phyloP scores from a whole-genome alignment of 2,888 invertebrate species.

The Parnassius orleans region DNA sequence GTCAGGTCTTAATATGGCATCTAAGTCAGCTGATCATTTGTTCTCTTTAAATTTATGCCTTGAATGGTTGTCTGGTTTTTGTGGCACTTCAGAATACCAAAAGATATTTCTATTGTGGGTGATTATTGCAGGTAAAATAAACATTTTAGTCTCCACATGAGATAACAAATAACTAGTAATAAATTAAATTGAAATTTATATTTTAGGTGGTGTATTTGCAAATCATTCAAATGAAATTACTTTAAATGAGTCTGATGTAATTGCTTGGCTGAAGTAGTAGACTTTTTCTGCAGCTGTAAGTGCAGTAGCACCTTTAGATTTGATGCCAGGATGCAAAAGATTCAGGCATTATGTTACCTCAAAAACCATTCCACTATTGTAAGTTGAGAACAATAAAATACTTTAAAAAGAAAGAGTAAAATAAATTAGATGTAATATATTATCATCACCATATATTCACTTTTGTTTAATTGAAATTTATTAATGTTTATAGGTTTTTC shows the following conservation, averaged over 20 bases:
- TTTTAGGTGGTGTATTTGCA: conserved; percentile 67
- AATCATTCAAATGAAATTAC: conserved; percentile 55
- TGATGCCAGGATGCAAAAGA: conserved; percentile 97
- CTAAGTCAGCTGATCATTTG: conserved; percentile 80
- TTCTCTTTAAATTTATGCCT: conserved; percentile 87
- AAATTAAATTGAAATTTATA: conserved; percentile 1
- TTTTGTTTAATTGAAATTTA: conserved; percentile 3
- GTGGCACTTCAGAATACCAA: conserved; percentile 83
- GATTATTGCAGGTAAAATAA: conserved; percentile 87
- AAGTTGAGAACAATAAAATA: conserved; percentile 34
- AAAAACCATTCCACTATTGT: conserved; percentile 95
- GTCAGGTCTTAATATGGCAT: conserved; percentile 88
- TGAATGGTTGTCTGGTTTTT: conserved; percentile 90
- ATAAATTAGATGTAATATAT: background rate
- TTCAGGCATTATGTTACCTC: conserved; percentile 93
- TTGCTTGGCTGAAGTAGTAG: conserved; percentile 59
- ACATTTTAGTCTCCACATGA: conserved; percentile 1
- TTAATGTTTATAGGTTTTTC: conserved; percentile 80
- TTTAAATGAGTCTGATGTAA: conserved; percentile 65
- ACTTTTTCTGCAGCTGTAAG: conserved; percentile 63
- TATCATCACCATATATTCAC: background rate
- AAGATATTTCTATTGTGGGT: conserved; percentile 86
- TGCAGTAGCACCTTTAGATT: conserved; percentile 84
- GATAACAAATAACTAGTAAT: background rate
- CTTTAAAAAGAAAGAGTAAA: background rate